Conservation (phyloP, 2,113 vertebrate genomes). For the Pardalotus punctatus region DNA sequence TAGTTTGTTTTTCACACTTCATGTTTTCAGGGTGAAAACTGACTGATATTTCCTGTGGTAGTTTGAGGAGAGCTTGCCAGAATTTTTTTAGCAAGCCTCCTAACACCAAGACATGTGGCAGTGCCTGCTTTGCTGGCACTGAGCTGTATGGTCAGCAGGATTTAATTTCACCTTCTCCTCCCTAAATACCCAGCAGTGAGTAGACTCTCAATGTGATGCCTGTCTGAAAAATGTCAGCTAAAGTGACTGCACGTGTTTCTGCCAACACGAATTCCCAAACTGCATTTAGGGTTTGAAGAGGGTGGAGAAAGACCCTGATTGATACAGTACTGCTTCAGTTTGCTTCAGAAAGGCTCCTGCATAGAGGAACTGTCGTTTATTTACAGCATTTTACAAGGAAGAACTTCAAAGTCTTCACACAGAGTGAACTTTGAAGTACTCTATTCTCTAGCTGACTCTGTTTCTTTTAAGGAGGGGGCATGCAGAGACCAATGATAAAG, state of each 20-base stretch:
- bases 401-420: neutral
- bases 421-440: neutral
- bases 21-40: neutral
- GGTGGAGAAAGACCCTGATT: neutral
- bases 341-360: neutral
- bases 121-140: neutral
- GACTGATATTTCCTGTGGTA: neutral
- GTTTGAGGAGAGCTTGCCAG: neutral
- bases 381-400: neutral
- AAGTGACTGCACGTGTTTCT: neutral
- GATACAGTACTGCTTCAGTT: neutral
- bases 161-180: neutral
- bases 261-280: neutral
- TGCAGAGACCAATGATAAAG: neutral
- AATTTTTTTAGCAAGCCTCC: neutral
- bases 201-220: neutral
- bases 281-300: neutral
- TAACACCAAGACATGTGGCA: neutral
- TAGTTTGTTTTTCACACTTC: neutral
- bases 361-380: fast-evolving
- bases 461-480: neutral
- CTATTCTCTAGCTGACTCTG: neutral
- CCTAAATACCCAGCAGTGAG: neutral
- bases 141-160: neutral
- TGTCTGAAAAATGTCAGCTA: neutral